Conservation (phyloP, 2,113 vertebrate genomes). For the Protomyctophum bolini region DNA sequence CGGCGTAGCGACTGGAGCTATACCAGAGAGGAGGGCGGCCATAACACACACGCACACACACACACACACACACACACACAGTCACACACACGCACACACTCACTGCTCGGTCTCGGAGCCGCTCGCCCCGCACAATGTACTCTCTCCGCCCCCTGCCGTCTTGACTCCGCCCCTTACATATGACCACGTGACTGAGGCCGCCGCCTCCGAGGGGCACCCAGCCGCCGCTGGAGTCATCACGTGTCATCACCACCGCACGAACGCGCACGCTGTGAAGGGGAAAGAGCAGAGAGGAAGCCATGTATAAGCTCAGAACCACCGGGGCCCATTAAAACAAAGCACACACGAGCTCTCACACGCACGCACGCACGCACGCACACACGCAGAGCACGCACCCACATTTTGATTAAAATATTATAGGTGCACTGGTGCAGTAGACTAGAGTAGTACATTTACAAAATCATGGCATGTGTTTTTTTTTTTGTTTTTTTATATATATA, state of each 20-base stretch:
- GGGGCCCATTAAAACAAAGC: conserved; percentile 28
- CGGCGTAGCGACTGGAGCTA: neutral
- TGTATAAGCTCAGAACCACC: conserved; percentile 19
- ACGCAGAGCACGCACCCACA: neutral
- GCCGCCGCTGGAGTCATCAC: conserved; percentile 93
- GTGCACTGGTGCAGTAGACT: too few species aligned
- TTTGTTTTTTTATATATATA: too few species aligned
- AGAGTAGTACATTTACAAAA: neutral
- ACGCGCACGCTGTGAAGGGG: conserved; percentile 84
- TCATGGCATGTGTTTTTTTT: neutral
- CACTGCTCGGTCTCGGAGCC: conserved; percentile 92
- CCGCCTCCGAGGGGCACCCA: conserved; percentile 92
- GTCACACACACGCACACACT: conserved; percentile 72
- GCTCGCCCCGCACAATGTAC: conserved; percentile 89
- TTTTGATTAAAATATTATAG: too few species aligned
- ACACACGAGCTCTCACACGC: neutral
- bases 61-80: conserved; percentile 84
- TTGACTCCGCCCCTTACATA: conserved; percentile 85
- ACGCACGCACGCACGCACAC: conserved; percentile 4
- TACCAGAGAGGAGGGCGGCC: neutral
- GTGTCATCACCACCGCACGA: conserved; percentile 94
- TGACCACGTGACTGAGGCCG: conserved; percentile 90
- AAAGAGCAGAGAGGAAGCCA: conserved; percentile 48
- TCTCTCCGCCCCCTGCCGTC: conserved; percentile 84
- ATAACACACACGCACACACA: conserved; percentile 72